These are phyloP conservation scores for Cynopterus brachyotis DNA, from an alignment of 2,113 vertebrate genomes.

Conservation along the genomic window DNA sequence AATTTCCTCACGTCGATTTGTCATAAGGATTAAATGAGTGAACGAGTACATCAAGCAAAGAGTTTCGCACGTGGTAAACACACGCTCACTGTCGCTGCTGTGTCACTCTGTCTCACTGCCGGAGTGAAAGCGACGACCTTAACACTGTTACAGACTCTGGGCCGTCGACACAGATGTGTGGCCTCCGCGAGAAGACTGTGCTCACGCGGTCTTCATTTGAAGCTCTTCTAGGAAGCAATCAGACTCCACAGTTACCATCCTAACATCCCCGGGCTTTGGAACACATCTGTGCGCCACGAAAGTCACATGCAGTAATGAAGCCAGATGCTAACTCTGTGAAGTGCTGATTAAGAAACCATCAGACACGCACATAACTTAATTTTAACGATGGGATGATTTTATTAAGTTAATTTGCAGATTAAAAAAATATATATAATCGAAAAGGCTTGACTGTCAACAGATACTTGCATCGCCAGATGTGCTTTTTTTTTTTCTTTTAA, in stretches of 20 bases:
- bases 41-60: neutral
- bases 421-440: neutral
- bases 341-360: constrained; percentile 56
- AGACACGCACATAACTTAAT: constrained; percentile 35
- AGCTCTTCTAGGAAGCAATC: neutral
- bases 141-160: neutral
- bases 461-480: neutral
- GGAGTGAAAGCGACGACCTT: neutral
- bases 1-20: neutral
- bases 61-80: neutral
- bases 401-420: constrained; percentile 46
- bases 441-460: constrained; percentile 28
- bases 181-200: neutral
- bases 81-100: neutral
- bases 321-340: constrained; percentile 39
- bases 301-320: neutral
- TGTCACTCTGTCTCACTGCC: neutral
- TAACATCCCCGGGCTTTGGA: neutral
- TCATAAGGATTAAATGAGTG: neutral
- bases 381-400: constrained; percentile 45
- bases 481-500: neutral
- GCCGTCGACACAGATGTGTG: neutral
- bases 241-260: neutral
- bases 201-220: neutral
- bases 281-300: neutral